phyloP scores from a whole-genome alignment of 2,113 vertebrate genomes.

The Protomyctophum bolini region DNA sequence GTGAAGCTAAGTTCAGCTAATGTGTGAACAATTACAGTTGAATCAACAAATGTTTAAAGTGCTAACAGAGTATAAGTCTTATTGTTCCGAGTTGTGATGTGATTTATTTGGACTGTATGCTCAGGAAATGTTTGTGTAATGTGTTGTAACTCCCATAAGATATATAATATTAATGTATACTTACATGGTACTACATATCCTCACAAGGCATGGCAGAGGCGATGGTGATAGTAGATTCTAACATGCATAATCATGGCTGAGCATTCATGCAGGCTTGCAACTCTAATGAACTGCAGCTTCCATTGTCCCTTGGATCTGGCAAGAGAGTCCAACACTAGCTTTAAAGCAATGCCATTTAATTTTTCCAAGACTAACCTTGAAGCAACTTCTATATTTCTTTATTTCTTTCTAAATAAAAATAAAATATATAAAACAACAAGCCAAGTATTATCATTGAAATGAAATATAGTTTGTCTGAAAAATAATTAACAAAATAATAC shows the following conservation, averaged over 20 bases:
- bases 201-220: constrained; percentile 10
- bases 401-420: constrained; percentile 44
- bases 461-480: constrained; percentile 41
- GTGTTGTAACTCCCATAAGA: not conserved
- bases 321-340: constrained; percentile 28
- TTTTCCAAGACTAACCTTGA: constrained; percentile 33
- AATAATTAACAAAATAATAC: constrained; percentile 53
- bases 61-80: constrained; percentile 25
- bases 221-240: constrained; percentile 30
- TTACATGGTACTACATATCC: not conserved
- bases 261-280: constrained; percentile 57
- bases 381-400: constrained; percentile 30
- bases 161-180: not conserved
- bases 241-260: constrained; percentile 61
- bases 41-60: constrained; percentile 33
- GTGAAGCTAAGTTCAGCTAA: constrained; percentile 3
- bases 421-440: constrained; percentile 55
- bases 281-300: constrained; percentile 28
- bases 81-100: constrained; percentile 10
- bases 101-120: constrained; percentile 37
- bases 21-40: constrained; percentile 3
- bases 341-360: constrained; percentile 18
- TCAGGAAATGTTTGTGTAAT: constrained; percentile 16
- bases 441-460: constrained; percentile 40
- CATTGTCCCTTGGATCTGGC: constrained; percentile 27